Evolutionary conservation across 2,888 invertebrate species (phyloP), one percentile per base, ranked within the genome.

Genomic region (Xanthia icteritia): DNA sequence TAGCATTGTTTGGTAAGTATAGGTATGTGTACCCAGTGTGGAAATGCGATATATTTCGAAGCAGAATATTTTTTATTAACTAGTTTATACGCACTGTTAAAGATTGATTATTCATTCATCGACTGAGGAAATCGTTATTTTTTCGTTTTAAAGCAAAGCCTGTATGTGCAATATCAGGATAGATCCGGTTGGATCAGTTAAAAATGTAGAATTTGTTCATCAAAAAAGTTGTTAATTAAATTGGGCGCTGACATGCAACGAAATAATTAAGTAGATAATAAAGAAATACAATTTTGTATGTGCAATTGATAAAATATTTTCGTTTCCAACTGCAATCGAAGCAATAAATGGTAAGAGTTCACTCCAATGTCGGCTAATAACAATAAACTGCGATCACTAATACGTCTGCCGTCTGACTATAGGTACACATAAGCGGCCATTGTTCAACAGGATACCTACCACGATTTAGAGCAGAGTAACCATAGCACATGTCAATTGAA

Each of bases 81-180:
- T 82, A 70, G 73, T 81, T 87, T 86, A 84, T 77, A 91, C 90
- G 92, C 92, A 87, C 92, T 91, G 86, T 73, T 92, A 90, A 54
- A 66, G 63, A 76, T 74, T 67, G 67, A 76, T 85, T 88, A 77
- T 85, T 86, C 83, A 80, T 84, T 86, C 73, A 86, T 80, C 75
- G 77, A 70, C 71, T 80, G 68, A 76, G 76, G 86, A 78, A 86
- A 86, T 76, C 73, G 83, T 65, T 64, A 69, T 81, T 78, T 83
- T 81, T 75, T 79, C 36, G 31, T 31, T 60, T 31, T 60, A 69
- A 81, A 64, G 48, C 20, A 56, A 67, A 48, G 31, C 27, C 39
- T 54, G 13, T 56, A 45, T 78, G 61, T 73, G 78, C 64, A 74
- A 82, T 42, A 39, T 48, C 27, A 65, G 54, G 45, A 63, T 60